These are phyloP conservation scores for Pristionchus arcanus DNA, from an alignment of 2,888 invertebrate species.

Conservation along the genomic window DNA sequence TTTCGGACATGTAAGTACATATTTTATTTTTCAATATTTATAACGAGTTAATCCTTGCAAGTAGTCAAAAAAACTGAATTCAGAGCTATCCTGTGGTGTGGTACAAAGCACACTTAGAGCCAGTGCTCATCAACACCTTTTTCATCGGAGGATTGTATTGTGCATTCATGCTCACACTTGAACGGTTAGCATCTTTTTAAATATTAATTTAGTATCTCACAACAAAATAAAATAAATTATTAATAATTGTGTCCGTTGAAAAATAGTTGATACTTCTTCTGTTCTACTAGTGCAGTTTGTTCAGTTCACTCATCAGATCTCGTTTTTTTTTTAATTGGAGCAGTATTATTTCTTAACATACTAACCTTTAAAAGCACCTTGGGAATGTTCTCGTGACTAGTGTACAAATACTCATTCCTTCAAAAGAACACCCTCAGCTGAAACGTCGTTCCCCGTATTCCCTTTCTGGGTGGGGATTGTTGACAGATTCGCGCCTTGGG, in stretches of 20 bases:
- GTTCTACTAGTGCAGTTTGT: too few relatives aligned
- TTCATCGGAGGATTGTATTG: slow-evolving; percentile 76
- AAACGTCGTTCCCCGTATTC: slow-evolving; percentile 10
- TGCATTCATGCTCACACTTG: slow-evolving; percentile 77
- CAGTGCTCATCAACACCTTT: slow-evolving; percentile 87
- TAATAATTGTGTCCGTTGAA: not conserved
- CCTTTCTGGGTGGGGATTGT: not conserved
- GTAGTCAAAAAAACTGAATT: not conserved
- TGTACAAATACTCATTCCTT: not conserved
- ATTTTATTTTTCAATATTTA: not conserved
- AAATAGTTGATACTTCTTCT: too few relatives aligned
- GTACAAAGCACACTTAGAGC: slow-evolving; percentile 86
- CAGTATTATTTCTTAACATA: too few relatives aligned
- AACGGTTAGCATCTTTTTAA: slow-evolving; percentile 63
- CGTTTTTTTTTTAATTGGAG: too few relatives aligned
- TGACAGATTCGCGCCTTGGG: slow-evolving; percentile 5
- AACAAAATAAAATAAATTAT: not conserved
- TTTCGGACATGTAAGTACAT: not conserved
- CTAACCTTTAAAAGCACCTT: too few relatives aligned
- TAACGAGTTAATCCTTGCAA: not conserved
- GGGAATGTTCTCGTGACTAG: not conserved
- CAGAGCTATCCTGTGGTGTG: slow-evolving; percentile 72
- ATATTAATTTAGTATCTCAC: not conserved
- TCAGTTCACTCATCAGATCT: too few relatives aligned
- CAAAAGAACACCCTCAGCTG: not conserved